phyloP scores from a whole-genome alignment of 2,888 invertebrate species.

The Brachycybe producta region DNA sequence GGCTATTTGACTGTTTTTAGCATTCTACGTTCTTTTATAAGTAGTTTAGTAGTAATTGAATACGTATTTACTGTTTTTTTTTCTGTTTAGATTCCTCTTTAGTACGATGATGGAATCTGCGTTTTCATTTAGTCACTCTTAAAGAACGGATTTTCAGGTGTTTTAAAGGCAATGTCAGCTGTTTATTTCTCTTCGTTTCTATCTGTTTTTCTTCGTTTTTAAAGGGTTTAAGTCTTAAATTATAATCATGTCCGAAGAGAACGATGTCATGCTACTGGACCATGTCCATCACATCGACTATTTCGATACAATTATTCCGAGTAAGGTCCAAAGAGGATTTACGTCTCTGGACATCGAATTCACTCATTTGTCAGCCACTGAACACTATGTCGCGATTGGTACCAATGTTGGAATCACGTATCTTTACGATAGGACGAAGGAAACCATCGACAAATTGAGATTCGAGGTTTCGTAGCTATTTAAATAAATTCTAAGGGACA shows the following conservation, averaged over 20 bases:
- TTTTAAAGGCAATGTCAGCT: no score
- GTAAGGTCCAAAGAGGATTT: conserved; percentile 56
- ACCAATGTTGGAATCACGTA: conserved; percentile 75
- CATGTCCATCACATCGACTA: background rate
- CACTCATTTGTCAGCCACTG: conserved; percentile 69
- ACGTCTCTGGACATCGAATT: conserved; percentile 59
- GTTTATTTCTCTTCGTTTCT: no score
- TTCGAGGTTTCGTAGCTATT: conserved; percentile 52
- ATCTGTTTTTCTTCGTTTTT: no score
- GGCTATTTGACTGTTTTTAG: no score
- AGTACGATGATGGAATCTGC: no score
- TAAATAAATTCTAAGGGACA: background rate
- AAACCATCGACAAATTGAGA: conserved; percentile 55
- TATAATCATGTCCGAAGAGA: background rate
- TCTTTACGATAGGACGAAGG: conserved; percentile 65
- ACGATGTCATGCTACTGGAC: background rate
- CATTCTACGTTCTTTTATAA: no score
- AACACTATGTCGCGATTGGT: conserved; percentile 69
- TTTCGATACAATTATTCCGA: conserved; percentile 43
- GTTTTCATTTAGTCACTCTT: no score
- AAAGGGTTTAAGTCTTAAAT: no score
- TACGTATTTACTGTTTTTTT: no score
- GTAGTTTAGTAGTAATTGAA: no score
- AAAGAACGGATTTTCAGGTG: no score
- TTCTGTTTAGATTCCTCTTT: no score